These are phyloP conservation scores for Capitulum mitella DNA, from an alignment of 2,888 invertebrate genomes.

Conservation along the genomic window DNA sequence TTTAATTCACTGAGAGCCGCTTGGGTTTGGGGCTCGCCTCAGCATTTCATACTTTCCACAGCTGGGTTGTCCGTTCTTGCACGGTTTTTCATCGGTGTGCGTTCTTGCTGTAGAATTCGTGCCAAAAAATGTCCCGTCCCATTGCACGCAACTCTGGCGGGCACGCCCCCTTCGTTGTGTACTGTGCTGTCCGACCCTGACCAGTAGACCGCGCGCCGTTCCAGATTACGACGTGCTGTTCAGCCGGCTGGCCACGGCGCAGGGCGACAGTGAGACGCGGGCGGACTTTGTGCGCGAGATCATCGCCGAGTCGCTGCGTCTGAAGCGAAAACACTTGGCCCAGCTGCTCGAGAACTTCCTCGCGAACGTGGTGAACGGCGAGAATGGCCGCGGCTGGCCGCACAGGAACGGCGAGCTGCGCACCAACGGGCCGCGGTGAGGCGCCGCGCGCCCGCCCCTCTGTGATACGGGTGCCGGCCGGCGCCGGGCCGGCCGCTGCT, in stretches of 20 bases:
- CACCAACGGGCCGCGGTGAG: constrained; percentile 29
- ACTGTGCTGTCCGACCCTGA: neutral
- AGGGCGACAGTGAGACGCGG: constrained; percentile 33
- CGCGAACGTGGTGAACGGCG: constrained; percentile 28
- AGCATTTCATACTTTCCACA: no score
- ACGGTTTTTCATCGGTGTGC: no score
- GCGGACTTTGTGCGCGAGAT: constrained; percentile 33
- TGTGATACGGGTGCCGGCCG: constrained; percentile 3
- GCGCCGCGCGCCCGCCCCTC: constrained; percentile 31
- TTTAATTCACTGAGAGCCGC: no score
- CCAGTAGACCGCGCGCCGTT: no score
- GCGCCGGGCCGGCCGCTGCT: neutral
- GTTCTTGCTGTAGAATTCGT: no score
- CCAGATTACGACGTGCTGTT: neutral
- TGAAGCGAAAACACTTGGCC: constrained; percentile 35
- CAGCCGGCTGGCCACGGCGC: constrained; percentile 28
- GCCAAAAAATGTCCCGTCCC: no score
- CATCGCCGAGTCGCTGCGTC: constrained; percentile 35
- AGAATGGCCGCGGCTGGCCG: neutral
- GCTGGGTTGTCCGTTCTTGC: no score
- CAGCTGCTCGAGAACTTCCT: constrained; percentile 32
- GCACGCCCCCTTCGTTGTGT: neutral
- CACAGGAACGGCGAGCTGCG: constrained; percentile 16
- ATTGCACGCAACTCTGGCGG: no score
- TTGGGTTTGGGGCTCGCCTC: no score